Evolutionary conservation across 2,797 vertebrate species (phyloP).

Genomic region (Lagodon rhomboides): DNA sequence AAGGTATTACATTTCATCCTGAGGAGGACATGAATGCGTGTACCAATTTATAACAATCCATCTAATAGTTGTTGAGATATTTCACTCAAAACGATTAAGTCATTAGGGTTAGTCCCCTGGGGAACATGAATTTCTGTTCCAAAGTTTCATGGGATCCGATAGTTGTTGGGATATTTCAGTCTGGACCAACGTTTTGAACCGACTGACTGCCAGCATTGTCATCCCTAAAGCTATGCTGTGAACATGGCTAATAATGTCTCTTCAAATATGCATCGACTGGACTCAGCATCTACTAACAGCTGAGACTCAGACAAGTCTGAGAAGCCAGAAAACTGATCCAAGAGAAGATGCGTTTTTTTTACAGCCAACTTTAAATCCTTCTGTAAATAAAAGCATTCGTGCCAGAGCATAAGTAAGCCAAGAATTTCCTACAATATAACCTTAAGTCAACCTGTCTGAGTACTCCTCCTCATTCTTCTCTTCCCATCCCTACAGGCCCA

Average conservation of each 20-base stretch:
- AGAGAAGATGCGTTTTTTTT: constrained; percentile 3
- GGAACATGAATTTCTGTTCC: not conserved
- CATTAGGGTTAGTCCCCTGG: not conserved
- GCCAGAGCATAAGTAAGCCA: not conserved
- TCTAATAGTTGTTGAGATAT: not conserved
- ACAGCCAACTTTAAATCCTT: not conserved
- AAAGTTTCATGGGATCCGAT: not conserved
- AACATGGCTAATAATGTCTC: not conserved
- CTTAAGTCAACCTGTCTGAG: not conserved
- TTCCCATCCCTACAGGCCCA: constrained; percentile 86
- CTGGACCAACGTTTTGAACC: not conserved
- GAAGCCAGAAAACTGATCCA: constrained; percentile 6
- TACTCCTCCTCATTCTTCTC: not conserved
- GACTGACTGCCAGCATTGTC: no score
- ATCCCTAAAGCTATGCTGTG: not conserved
- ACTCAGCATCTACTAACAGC: not conserved
- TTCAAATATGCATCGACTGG: not conserved
- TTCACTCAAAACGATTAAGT: not conserved
- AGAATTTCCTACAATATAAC: not conserved
- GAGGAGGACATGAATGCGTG: not conserved
- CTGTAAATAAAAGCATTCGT: constrained; percentile 1
- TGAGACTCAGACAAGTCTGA: constrained; percentile 4
- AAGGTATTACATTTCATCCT: not conserved
- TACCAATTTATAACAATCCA: not conserved
- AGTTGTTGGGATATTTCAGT: not conserved